These are phyloP conservation scores for Myathropa florea DNA, from an alignment of 2,888 invertebrate genomes.

Conservation along the genomic window DNA sequence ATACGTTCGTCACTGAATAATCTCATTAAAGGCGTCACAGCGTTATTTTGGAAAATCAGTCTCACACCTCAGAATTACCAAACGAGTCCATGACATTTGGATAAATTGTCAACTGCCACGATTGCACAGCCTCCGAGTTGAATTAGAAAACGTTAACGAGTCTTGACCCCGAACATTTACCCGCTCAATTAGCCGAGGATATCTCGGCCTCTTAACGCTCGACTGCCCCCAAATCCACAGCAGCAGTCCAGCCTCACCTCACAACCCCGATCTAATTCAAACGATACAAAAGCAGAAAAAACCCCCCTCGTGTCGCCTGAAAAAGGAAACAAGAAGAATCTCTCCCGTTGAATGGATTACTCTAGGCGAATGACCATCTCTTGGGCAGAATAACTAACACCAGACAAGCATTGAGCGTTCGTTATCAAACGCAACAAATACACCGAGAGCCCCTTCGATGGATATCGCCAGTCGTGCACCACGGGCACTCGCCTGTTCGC, in stretches of 20 bases:
- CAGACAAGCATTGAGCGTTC: conserved; percentile 60
- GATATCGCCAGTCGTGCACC: conserved; percentile 37
- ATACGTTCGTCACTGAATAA: too few relatives aligned
- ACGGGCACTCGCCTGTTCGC: background rate
- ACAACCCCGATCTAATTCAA: background rate
- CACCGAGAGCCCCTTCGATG: conserved; percentile 21
- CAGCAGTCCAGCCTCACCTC: background rate
- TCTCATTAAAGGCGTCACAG: too few relatives aligned
- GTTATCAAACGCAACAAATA: conserved; percentile 66
- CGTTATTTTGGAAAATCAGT: too few relatives aligned
- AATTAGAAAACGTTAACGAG: background rate
- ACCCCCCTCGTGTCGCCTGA: background rate
- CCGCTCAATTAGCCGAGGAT: background rate
- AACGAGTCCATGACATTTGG: background rate
- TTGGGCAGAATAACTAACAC: conserved; percentile 66
- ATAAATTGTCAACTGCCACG: background rate
- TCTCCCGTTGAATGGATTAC: conserved; percentile 30
- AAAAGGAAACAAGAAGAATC: background rate
- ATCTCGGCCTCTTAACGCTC: background rate
- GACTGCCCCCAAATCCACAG: background rate
- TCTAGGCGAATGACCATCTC: conserved; percentile 56
- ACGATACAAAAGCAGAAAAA: background rate
- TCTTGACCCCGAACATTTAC: background rate
- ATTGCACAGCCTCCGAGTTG: background rate
- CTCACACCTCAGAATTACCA: too few relatives aligned